phyloP scores from a whole-genome alignment of 2,797 vertebrate species.

The Neosilurus mollespiculum region DNA sequence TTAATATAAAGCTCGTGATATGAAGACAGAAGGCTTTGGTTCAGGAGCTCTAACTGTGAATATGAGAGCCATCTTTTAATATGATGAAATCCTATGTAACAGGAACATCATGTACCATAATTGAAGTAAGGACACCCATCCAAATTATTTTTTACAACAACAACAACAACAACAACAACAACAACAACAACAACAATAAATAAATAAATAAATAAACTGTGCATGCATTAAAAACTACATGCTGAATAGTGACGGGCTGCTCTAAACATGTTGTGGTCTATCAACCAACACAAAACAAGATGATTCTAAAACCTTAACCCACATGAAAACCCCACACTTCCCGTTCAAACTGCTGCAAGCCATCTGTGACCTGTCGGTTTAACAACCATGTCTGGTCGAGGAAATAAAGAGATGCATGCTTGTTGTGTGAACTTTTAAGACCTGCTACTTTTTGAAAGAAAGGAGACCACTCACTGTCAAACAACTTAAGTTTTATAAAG shows the following conservation, averaged over 20 bases:
- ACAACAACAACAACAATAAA: no score
- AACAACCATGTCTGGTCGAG: conserved; percentile 4
- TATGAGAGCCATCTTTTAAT: background rate
- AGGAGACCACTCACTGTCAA: conserved; percentile 7
- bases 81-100: background rate
- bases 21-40: background rate
- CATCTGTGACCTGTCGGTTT: conserved; percentile 12
- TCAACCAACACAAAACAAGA: conserved; percentile 1
- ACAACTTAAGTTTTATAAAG: background rate
- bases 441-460: conserved; percentile 28
- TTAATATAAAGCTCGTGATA: background rate
- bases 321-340: conserved; percentile 14
- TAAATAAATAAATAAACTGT: background rate
- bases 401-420: conserved; percentile 17
- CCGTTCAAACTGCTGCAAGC: conserved; percentile 11
- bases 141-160: background rate
- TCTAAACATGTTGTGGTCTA: background rate
- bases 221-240: background rate
- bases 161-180: no score
- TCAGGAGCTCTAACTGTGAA: background rate
- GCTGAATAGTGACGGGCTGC: background rate
- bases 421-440: conserved; percentile 17
- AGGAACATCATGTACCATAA: background rate
- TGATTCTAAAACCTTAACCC: background rate
- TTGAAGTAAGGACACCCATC: background rate